Evolutionary conservation across 2,888 invertebrate genomes (phyloP).

Genomic region (Zele albiditarsus): DNA sequence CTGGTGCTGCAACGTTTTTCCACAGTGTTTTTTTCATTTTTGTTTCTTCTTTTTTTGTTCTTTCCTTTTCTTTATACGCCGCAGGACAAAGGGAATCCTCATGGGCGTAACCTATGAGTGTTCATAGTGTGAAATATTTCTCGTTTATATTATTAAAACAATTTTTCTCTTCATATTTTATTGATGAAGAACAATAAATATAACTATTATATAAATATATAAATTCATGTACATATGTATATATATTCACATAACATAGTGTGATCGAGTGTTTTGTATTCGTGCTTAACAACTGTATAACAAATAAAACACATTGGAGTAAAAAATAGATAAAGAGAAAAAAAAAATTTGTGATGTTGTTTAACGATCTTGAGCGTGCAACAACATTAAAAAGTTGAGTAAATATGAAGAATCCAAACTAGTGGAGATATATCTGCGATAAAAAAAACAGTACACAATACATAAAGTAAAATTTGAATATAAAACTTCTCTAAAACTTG

Average conservation of each 20-base stretch:
- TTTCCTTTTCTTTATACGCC: not conserved
- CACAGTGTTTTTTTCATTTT: not conserved
- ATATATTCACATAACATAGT: not conserved
- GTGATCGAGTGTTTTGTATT: not conserved
- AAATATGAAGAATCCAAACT: not conserved
- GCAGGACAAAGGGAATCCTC: slow-evolving; percentile 13
- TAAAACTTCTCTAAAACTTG: not conserved
- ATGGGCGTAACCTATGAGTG: slow-evolving; percentile 1
- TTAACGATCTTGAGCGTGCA: slow-evolving; percentile 5
- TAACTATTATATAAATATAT: not conserved
- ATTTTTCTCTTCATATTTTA: not conserved
- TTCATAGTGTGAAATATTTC: slow-evolving; percentile 14
- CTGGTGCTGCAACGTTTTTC: slow-evolving; percentile 10
- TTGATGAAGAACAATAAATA: not conserved
- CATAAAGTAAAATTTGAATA: not conserved
- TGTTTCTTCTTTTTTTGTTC: not conserved
- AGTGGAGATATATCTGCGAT: slow-evolving; percentile 5
- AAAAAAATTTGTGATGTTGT: not conserved
- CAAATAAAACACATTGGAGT: not conserved
- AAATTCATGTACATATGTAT: not conserved
- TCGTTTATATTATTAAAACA: not conserved
- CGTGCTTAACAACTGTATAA: not conserved
- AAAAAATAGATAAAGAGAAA: not conserved
- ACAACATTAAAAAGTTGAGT: slow-evolving; percentile 18
- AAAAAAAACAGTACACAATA: not conserved